A percentile compares a stretch with the other conserved stretches of the same genome.
Evolutionary conservation across 1,140 invertebrate genomes (phyloP).

Genomic region (Aphelinus atriplicis): DNA sequence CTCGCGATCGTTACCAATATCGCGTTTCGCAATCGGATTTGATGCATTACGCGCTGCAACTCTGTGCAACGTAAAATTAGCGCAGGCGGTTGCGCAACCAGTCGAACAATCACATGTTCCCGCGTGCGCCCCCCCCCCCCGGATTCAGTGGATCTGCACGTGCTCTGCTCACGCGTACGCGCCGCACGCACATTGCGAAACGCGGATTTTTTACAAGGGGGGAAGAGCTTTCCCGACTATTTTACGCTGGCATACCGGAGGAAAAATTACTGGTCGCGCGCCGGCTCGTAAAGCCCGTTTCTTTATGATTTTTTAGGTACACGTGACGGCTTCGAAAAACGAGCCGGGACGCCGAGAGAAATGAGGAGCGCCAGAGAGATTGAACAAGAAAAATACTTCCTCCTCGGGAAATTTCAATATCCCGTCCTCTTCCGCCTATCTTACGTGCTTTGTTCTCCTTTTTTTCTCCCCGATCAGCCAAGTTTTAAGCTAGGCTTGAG

Average conservation of each 20-base stretch:
- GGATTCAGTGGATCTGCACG: too few species aligned
- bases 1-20: too few species aligned
- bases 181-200: too few species aligned
- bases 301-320: slow-evolving; percentile 26
- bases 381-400: slow-evolving; percentile 46
- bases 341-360: slow-evolving; percentile 15
- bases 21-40: too few species aligned
- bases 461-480: background rate
- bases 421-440: background rate
- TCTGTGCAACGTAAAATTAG: too few species aligned
- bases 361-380: slow-evolving; percentile 22
- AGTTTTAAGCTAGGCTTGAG: background rate
- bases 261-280: slow-evolving; percentile 8
- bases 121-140: too few species aligned
- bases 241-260: background rate
- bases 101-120: too few species aligned
- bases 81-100: too few species aligned
- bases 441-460: background rate
- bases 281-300: slow-evolving; percentile 20
- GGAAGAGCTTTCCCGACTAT: too few species aligned
- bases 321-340: slow-evolving; percentile 9
- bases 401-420: slow-evolving; percentile 47
- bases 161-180: too few species aligned
- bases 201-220: too few species aligned
- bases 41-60: too few species aligned